Evolutionary conservation across 2,113 vertebrate species (phyloP), one percentile per base, ranked within the genome.

Genomic region (Pionites leucogaster): DNA sequence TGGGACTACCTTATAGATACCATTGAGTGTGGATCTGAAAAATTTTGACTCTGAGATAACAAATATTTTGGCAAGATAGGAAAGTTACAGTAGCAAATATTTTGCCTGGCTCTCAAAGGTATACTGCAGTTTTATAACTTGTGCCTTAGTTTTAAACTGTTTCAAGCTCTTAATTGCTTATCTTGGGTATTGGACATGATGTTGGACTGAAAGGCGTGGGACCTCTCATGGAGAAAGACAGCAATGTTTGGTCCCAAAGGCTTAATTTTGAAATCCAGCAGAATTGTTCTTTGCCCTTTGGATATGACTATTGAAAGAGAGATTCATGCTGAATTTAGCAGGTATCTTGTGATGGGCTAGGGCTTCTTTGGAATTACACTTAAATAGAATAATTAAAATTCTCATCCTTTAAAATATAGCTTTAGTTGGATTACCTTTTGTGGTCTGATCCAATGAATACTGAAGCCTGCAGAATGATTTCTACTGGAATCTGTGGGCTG

Each of bases 81-180:
- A 91, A 92, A 91, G 65, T 49, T 94, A 86, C 65, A 82, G 49
- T 50, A 90, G 39, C 70, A 95, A 97, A 96, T 94, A 93, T 96
- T 96, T 91, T 93, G 10, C n/a, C 86, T 93, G 53, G 28, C 72
- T 95, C 96, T 96, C 87, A 19, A 87, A 96, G 91, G 86, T 90
- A 92, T 82, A 68, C 49, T 85, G 76, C 37, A 80, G 46, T 92
- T 96, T 92, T 86, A 64, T 78, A 77, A 94, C 74, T 93, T 77
- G 50, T 86, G 88, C 15, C 71, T 94, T 75, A 92, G 75, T 84
- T 90, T 95, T 84, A 94, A 91, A 85, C 57, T 77, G 47, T 65
- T 93, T 84, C 3, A 5, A 72, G 77, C 77, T 91, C 82, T 86
- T 96, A 97, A 97, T 97, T 97, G 82, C 90, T 96, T 96, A 60